A percentile compares a stretch with the other conserved stretches of the same genome.
Evolutionary conservation across 2,888 invertebrate species (phyloP).

Genomic region (Cyclophora albipunctata): DNA sequence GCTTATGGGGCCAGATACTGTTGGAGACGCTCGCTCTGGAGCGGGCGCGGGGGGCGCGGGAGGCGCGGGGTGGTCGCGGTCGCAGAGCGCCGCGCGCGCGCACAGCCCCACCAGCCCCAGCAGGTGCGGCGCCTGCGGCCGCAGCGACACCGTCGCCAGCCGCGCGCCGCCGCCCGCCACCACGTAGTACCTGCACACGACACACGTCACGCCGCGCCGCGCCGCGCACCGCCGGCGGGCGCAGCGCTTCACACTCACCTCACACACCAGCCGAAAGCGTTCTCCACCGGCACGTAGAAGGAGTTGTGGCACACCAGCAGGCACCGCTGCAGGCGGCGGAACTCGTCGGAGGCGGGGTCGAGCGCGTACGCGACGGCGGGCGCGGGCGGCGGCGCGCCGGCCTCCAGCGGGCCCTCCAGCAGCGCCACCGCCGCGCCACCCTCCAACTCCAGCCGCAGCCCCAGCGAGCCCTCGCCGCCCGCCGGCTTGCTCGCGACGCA

Average conservation of each 20-base stretch:
- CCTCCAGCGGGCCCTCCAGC: constrained; percentile 16
- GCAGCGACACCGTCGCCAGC: constrained; percentile 32
- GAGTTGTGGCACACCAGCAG: constrained; percentile 45
- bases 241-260: constrained; percentile 29
- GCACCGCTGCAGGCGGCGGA: constrained; percentile 38
- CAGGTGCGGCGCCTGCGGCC: constrained; percentile 36
- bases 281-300: constrained; percentile 58
- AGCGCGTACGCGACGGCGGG: constrained; percentile 26
- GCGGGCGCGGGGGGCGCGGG: no score
- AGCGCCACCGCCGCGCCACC: constrained; percentile 33
- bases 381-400: constrained; percentile 1
- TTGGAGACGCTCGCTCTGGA: no score
- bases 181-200: constrained; percentile 46
- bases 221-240: no score
- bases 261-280: constrained; percentile 52
- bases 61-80: background rate
- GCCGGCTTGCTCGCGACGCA: constrained; percentile 53
- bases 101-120: constrained; percentile 58
- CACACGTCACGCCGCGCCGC: background rate
- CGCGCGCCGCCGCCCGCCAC: constrained; percentile 28
- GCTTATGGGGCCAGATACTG: no score
- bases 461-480: constrained; percentile 17
- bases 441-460: constrained; percentile 31
- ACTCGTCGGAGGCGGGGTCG: constrained; percentile 12
- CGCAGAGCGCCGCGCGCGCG: background rate